phyloP scores from a whole-genome alignment of 2,888 invertebrate genomes.

The Drosophila fungiperda region DNA sequence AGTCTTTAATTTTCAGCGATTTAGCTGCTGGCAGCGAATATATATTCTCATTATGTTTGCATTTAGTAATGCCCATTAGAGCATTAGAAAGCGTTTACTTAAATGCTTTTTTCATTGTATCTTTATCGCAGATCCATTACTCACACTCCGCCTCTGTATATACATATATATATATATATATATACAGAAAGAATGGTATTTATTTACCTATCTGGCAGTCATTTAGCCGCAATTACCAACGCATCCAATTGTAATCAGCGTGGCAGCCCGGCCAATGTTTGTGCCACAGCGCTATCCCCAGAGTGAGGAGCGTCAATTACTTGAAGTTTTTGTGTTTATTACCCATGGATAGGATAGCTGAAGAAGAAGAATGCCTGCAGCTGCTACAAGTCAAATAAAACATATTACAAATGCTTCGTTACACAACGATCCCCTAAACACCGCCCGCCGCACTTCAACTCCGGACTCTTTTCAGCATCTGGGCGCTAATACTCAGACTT shows the following conservation, averaged over 20 bases:
- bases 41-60: neutral
- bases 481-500: conserved; percentile 72
- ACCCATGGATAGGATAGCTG: conserved; percentile 31
- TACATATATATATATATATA: neutral
- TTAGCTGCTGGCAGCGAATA: neutral
- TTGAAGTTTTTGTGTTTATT: conserved; percentile 66
- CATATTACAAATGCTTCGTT: conserved; percentile 74
- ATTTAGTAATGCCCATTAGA: neutral
- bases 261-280: neutral
- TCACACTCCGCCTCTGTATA: conserved; percentile 18
- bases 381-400: conserved; percentile 75
- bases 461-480: conserved; percentile 9
- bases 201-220: conserved; percentile 64
- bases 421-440: conserved; percentile 3
- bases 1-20: neutral
- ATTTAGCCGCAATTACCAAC: conserved; percentile 63
- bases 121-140: conserved; percentile 37
- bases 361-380: conserved; percentile 49
- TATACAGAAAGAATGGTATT: conserved; percentile 24
- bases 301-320: conserved; percentile 73
- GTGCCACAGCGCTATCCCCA: conserved; percentile 12
- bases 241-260: conserved; percentile 70
- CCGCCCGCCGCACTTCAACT: too few relatives aligned
- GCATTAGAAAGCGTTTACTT: neutral
- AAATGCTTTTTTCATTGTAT: conserved; percentile 31